Evolutionary conservation across 2,888 invertebrate genomes (phyloP), one percentile per base, ranked within the genome.

Genomic region (Melipona beecheii): DNA sequence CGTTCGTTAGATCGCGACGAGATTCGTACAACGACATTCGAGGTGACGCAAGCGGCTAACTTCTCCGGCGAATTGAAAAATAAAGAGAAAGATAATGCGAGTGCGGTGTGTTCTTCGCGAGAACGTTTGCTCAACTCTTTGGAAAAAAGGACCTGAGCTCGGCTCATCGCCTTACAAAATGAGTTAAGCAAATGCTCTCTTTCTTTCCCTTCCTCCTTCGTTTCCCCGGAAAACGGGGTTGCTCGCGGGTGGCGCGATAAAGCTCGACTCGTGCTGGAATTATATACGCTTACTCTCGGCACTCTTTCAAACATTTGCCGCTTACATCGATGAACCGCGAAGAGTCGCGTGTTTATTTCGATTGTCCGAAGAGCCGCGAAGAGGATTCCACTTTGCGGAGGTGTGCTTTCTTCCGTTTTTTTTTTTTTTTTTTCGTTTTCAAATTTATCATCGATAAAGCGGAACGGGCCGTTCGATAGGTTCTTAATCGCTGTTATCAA

Each of bases 401-500:
- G 9, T 60, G 3, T 17, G 24, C 60, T 9, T 27, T 9, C 27
- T 6, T 2, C 9, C 13, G n/a, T 75, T 52, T 36, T 24, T 17
- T 49, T 52, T 11, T 17, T n/a, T 2, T 27, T 27, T 1, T 27
- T 27, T 1, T 54, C n/a, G n/a, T 52, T 11, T 17, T 19, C 3
- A 11, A 2, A 24, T 58, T 82, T 36, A 19, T 70, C 6, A 19
- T 70, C 6, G 6, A 3, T 43, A 36, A 43, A 69, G 36, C 19
- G 19, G 19, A 36, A 43, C 52, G 50, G 62, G 78, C 19, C 58
- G 65, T 60, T 49, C 75, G 74, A 78, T 77, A 9, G 75, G 43
- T 75, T 89, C 84, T 87, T 91, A 89, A 84, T 82, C 79, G 83
- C 65, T 54, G 75, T 78, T 89, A 87, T 86, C 83, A 69, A 62